phyloP scores from a whole-genome alignment of 2,888 invertebrate species.

The Drosophila macrospina region DNA sequence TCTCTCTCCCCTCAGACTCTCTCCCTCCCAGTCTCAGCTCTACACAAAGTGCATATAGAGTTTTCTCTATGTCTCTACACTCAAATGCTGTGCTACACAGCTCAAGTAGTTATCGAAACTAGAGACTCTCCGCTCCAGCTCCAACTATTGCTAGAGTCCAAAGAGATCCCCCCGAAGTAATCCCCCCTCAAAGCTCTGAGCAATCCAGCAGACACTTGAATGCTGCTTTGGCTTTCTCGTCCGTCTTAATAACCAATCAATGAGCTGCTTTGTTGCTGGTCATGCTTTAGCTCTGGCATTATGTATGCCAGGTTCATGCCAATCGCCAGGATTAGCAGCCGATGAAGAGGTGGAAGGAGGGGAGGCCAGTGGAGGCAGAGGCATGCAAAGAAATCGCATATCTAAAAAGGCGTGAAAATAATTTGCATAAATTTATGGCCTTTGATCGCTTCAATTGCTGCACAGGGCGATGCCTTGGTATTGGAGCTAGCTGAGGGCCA shows the following conservation, averaged over 20 bases:
- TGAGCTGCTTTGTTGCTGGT: conserved; percentile 13
- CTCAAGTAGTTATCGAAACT: too few relatives aligned
- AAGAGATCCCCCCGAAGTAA: too few relatives aligned
- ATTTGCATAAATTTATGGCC: conserved; percentile 86
- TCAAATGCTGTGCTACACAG: too few relatives aligned
- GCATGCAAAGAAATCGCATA: conserved; percentile 73
- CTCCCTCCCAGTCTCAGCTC: too few relatives aligned
- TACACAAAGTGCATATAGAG: too few relatives aligned
- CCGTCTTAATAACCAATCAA: background rate
- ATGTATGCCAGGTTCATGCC: conserved; percentile 13
- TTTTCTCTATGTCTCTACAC: too few relatives aligned
- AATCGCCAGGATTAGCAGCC: conserved; percentile 17
- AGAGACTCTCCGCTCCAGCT: too few relatives aligned
- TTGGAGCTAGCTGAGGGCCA: conserved; percentile 4
- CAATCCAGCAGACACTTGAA: too few relatives aligned
- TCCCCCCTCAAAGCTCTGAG: too few relatives aligned
- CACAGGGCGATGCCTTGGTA: conserved; percentile 22
- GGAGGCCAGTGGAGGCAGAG: background rate
- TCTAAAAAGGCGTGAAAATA: conserved; percentile 86
- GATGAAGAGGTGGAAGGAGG: conserved; percentile 7
- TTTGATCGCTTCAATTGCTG: conserved; percentile 84
- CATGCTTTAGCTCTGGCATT: background rate
- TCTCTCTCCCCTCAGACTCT: too few relatives aligned
- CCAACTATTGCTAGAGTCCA: too few relatives aligned
- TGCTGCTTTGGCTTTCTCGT: too few relatives aligned